phyloP scores from a whole-genome alignment of 2,888 invertebrate genomes.

The Cataglyphis albicans region DNA sequence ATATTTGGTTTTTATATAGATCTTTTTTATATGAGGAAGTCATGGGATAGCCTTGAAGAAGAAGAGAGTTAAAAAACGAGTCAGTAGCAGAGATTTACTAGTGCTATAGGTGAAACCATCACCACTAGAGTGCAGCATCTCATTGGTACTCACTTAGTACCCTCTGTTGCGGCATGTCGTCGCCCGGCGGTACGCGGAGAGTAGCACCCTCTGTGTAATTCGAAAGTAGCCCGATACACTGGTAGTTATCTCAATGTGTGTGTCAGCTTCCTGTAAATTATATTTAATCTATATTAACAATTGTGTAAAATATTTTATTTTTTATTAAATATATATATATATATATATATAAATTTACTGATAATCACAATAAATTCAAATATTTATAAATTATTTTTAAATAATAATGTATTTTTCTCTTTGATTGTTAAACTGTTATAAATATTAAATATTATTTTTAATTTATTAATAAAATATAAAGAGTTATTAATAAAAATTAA shows the following conservation, averaged over 20 bases:
- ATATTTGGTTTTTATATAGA: background rate
- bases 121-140: slow-evolving; percentile 56
- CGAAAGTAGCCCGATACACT: background rate
- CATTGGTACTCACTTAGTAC: background rate
- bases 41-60: background rate
- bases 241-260: too few relatives aligned
- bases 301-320: background rate
- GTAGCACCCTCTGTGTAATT: slow-evolving; percentile 41
- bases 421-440: background rate
- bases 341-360: background rate
- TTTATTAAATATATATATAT: background rate
- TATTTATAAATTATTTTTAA: background rate
- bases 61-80: background rate
- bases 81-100: background rate
- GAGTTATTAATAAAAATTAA: background rate
- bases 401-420: background rate
- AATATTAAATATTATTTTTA: background rate
- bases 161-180: too few relatives aligned
- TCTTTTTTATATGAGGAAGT: background rate
- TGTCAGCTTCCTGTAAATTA: slow-evolving; percentile 7
- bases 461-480: background rate
- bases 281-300: slow-evolving; percentile 11
- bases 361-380: background rate
- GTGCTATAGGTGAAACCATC: background rate
- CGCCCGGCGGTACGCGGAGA: too few relatives aligned